phyloP scores from a whole-genome alignment of 2,113 vertebrate species.

The Furnarius figulus region DNA sequence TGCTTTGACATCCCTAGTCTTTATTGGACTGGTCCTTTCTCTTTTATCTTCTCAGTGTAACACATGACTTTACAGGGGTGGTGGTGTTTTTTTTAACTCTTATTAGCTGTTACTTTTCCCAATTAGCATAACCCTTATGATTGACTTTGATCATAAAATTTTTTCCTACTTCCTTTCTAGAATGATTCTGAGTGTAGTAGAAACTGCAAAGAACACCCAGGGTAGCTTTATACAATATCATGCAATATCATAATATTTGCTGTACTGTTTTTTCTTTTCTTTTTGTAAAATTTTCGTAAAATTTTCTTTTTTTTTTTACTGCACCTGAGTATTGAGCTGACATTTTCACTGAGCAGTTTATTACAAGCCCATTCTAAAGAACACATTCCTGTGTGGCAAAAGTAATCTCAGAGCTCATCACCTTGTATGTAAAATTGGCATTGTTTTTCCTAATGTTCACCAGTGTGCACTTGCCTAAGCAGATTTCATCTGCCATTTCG shows the following conservation, averaged over 20 bases:
- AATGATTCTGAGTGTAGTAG: background rate
- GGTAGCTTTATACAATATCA: background rate
- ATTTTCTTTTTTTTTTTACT: background rate
- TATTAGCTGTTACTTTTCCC: background rate
- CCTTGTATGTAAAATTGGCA: background rate
- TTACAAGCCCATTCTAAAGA: background rate
- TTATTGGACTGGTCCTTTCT: background rate
- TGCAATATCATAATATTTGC: background rate
- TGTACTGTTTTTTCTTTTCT: background rate
- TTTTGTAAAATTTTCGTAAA: too few species aligned
- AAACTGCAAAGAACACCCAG: background rate
- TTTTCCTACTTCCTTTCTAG: background rate
- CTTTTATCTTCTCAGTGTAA: background rate
- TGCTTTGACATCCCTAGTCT: background rate
- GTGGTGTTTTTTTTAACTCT: background rate
- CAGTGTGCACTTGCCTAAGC: background rate
- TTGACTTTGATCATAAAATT: background rate
- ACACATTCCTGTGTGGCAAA: background rate
- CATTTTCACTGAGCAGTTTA: constrained; percentile 20
- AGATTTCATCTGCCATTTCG: constrained; percentile 21
- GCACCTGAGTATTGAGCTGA: background rate
- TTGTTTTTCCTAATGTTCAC: background rate
- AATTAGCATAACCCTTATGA: background rate
- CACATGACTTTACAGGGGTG: background rate
- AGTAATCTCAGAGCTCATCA: constrained; percentile 21